phyloP scores from a whole-genome alignment of 1,140 invertebrate species.

The Dendroctonus valens region DNA sequence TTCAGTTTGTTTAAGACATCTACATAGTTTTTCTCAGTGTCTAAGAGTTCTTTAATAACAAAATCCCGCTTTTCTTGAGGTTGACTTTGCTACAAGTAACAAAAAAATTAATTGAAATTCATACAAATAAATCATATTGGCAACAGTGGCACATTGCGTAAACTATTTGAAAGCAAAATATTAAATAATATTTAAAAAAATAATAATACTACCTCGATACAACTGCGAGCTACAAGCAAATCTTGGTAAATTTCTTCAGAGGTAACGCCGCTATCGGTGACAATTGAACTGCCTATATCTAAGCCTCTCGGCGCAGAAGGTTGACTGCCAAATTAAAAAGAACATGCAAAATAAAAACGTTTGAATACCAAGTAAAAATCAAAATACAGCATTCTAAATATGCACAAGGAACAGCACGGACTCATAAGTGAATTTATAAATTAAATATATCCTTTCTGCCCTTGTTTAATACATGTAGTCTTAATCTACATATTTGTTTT shows the following conservation, averaged over 20 bases:
- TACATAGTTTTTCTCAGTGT: constrained; percentile 96
- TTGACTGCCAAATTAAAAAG: constrained; percentile 39
- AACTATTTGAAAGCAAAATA: too few species aligned
- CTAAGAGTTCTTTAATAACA: constrained; percentile 91
- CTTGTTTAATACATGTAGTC: too few species aligned
- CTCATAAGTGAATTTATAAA: too few species aligned
- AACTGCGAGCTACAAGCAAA: constrained; percentile 60
- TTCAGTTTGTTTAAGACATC: constrained; percentile 89
- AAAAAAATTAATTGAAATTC: neutral
- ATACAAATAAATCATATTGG: neutral
- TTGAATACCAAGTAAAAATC: neutral
- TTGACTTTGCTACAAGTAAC: constrained; percentile 44
- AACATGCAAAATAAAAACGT: constrained; percentile 19
- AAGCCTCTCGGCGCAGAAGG: constrained; percentile 28
- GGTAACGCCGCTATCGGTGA: constrained; percentile 50
- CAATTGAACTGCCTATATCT: constrained; percentile 18
- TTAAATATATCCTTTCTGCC: too few species aligned
- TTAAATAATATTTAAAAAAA: constrained; percentile 4
- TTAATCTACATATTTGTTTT: too few species aligned
- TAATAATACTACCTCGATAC: constrained; percentile 38
- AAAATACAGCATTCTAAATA: neutral
- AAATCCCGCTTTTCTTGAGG: constrained; percentile 89
- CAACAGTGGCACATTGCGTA: too few species aligned
- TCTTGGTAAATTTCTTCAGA: constrained; percentile 83
- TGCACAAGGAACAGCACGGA: too few species aligned